Conservation (phyloP, 1,140 invertebrate genomes). For the Pachypsylla venusta region DNA sequence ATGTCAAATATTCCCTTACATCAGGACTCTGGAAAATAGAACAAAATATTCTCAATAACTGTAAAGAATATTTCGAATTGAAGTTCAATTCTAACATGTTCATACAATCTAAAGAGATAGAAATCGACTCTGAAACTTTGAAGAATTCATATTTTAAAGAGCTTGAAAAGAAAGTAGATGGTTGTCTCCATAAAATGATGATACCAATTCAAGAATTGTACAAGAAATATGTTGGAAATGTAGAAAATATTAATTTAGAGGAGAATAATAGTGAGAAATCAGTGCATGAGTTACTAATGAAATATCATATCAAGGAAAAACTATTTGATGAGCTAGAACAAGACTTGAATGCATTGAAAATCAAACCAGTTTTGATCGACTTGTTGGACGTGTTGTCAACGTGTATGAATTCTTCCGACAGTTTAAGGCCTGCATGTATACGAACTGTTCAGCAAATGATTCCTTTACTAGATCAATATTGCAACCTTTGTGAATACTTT, state of each 20-base stretch:
- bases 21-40: background rate
- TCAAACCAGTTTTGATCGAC: constrained; percentile 30
- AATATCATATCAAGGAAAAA: constrained; percentile 45
- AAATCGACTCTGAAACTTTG: background rate
- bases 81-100: background rate
- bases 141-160: background rate
- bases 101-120: background rate
- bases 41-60: background rate
- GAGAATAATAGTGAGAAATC: constrained; percentile 30
- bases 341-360: constrained; percentile 39
- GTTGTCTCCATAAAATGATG: constrained; percentile 33
- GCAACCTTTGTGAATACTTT: constrained; percentile 57
- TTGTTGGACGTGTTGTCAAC: background rate
- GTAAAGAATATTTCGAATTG: background rate
- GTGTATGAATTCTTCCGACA: background rate
- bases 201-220: constrained; percentile 50
- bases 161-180: constrained; percentile 19
- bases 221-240: constrained; percentile 38
- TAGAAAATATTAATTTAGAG: constrained; percentile 29
- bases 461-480: constrained; percentile 65
- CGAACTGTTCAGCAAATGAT: constrained; percentile 21
- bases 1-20: background rate
- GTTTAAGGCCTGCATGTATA: background rate
- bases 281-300: constrained; percentile 33
- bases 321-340: constrained; percentile 40